These are phyloP conservation scores for Alces alces DNA, from an alignment of 2,113 vertebrate genomes.

Conservation along the genomic window DNA sequence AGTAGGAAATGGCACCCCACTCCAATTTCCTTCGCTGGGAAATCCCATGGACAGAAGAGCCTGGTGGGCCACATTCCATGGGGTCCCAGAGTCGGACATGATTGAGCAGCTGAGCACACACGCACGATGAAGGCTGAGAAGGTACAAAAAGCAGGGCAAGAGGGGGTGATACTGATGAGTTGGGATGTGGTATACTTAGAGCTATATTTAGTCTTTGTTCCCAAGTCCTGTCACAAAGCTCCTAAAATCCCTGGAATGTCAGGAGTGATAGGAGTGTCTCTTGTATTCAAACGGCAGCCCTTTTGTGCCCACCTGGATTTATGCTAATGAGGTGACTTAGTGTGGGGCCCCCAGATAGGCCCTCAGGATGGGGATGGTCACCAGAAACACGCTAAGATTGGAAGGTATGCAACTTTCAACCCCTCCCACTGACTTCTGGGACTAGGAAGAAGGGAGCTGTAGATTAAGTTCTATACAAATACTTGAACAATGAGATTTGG, in stretches of 20 bases:
- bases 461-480: neutral
- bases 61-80: neutral
- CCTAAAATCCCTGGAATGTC: neutral
- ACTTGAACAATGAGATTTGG: neutral
- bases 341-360: too few species aligned
- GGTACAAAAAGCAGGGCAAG: neutral
- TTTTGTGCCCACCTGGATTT: neutral
- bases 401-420: neutral
- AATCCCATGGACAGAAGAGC: neutral
- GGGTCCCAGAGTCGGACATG: neutral
- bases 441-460: neutral
- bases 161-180: neutral
- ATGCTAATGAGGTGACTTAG: neutral
- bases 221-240: neutral
- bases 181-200: neutral
- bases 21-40: neutral
- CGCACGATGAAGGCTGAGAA: neutral
- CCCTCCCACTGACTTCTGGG: neutral
- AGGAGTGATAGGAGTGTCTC: neutral
- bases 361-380: neutral
- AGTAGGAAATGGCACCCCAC: neutral
- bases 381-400: neutral
- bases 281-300: neutral
- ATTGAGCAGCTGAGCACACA: neutral
- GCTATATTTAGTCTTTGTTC: neutral